Evolutionary conservation across 2,797 vertebrate species (phyloP).

Genomic region (Passerculus sandwichensis): DNA sequence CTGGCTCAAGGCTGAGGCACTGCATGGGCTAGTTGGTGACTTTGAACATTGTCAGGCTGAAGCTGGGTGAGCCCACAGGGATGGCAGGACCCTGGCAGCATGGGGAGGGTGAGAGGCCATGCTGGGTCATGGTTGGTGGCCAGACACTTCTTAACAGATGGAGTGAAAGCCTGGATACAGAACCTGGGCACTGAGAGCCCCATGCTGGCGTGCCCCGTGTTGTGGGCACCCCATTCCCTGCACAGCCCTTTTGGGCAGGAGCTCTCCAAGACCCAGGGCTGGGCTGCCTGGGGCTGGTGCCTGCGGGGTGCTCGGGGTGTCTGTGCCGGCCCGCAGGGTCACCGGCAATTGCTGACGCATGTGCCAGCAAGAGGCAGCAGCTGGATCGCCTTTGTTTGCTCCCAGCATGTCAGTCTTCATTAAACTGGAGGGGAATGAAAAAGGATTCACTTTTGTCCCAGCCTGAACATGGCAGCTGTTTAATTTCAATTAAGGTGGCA

Average conservation of each 20-base stretch:
- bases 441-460: slow-evolving; percentile 69
- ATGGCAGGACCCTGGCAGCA: fast-evolving
- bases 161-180: neutral
- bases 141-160: fast-evolving
- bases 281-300: neutral
- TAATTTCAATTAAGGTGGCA: slow-evolving; percentile 78
- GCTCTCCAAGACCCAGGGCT: fast-evolving
- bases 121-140: neutral
- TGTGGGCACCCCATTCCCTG: fast-evolving
- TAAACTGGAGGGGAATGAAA: slow-evolving; percentile 51
- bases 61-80: fast-evolving
- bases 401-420: slow-evolving; percentile 63
- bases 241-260: neutral
- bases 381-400: slow-evolving; percentile 56
- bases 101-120: fast-evolving
- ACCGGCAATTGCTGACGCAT: neutral
- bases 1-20: slow-evolving; percentile 23
- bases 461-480: slow-evolving; percentile 69
- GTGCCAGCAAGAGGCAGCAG: neutral
- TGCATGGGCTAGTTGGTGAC: neutral
- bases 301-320: neutral
- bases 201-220: fast-evolving
- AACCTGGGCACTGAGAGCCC: fast-evolving
- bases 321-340: fast-evolving
- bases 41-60: neutral